These are phyloP conservation scores for Drosophila simulans DNA, from an alignment of 1,140 invertebrate genomes.

Conservation along the genomic window DNA sequence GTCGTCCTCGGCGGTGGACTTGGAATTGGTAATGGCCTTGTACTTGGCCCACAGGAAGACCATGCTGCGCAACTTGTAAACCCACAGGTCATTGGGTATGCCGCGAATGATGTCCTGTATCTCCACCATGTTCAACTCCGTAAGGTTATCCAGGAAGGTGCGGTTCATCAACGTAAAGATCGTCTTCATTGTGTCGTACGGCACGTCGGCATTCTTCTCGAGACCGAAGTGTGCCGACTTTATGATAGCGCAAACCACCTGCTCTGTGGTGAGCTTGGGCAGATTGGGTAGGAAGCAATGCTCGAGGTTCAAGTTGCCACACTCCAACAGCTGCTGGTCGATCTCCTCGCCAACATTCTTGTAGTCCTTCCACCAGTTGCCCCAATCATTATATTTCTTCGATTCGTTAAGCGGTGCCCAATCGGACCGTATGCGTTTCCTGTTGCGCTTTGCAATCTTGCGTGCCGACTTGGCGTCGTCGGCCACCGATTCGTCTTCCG, in stretches of 20 bases:
- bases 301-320: slow-evolving; percentile 56
- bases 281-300: slow-evolving; percentile 66
- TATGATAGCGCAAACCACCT: slow-evolving; percentile 58
- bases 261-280: slow-evolving; percentile 55
- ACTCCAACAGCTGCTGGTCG: slow-evolving; percentile 37
- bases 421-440: slow-evolving; percentile 58
- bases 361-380: slow-evolving; percentile 62
- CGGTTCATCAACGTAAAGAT: slow-evolving; percentile 66
- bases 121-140: slow-evolving; percentile 40
- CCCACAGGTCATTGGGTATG: slow-evolving; percentile 64
- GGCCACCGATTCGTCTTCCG: slow-evolving; percentile 12
- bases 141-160: slow-evolving; percentile 66
- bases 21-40: slow-evolving; percentile 18
- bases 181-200: slow-evolving; percentile 65
- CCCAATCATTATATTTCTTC: slow-evolving; percentile 57
- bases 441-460: slow-evolving; percentile 46
- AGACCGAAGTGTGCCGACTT: slow-evolving; percentile 58
- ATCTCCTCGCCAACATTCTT: slow-evolving; percentile 58
- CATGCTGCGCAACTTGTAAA: slow-evolving; percentile 68
- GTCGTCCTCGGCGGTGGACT: slow-evolving; percentile 23
- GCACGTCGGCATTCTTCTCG: slow-evolving; percentile 63
- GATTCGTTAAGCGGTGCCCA: slow-evolving; percentile 41
- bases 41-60: slow-evolving; percentile 63
- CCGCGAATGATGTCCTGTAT: slow-evolving; percentile 62
- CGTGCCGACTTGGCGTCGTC: slow-evolving; percentile 51